A percentile compares a stretch with the other conserved stretches of the same genome.
phyloP scores from a whole-genome alignment of 2,113 vertebrate species.

The Ammodytes dubius region DNA sequence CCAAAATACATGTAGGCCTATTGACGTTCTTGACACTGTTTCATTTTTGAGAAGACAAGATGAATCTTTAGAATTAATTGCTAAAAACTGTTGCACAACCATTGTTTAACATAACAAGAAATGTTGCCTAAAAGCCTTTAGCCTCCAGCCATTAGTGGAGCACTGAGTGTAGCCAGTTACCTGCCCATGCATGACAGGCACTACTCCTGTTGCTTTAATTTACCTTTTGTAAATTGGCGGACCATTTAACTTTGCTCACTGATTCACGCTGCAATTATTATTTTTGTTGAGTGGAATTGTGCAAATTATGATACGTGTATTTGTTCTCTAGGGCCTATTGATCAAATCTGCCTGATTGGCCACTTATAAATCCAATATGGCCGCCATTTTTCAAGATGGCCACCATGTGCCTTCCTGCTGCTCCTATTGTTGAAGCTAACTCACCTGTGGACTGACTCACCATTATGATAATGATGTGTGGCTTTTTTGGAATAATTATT shows the following conservation, averaged over 20 bases:
- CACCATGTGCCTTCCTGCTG: background rate
- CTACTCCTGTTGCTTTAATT: background rate
- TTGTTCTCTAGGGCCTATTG: no score
- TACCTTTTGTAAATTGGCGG: background rate
- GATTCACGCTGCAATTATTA: background rate
- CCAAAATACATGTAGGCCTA: no score
- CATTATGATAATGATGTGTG: no score
- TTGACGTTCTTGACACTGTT: no score
- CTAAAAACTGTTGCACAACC: background rate
- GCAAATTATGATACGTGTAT: no score
- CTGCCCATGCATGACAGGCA: no score
- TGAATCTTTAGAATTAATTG: background rate
- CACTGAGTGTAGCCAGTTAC: background rate
- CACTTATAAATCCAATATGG: no score
- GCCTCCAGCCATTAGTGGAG: background rate
- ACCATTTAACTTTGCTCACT: background rate
- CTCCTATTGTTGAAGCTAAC: background rate
- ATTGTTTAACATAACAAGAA: background rate
- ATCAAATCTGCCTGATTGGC: no score
- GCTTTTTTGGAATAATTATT: background rate
- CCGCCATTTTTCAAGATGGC: no score
- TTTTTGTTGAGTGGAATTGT: no score
- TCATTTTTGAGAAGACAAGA: background rate
- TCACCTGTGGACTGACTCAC: background rate
- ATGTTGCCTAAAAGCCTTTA: background rate